Evolutionary conservation across 2,113 vertebrate species (phyloP).

Genomic region (Girardinichthys multiradiatus): DNA sequence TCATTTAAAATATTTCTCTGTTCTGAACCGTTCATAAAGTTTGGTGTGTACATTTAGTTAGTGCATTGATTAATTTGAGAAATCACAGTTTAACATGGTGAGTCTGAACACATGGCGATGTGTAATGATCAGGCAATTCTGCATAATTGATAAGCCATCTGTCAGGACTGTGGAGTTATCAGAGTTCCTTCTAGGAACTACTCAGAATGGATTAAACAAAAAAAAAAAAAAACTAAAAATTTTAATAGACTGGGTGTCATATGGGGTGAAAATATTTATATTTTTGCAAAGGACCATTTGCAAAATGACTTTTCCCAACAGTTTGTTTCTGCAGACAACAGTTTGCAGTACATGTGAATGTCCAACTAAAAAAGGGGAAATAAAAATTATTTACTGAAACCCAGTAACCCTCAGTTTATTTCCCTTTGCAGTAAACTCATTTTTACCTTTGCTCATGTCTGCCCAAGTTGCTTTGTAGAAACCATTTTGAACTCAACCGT

Average conservation of each 20-base stretch:
- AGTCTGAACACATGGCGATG: slow-evolving; percentile 55
- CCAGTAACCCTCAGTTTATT: slow-evolving; percentile 44
- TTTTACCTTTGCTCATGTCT: slow-evolving; percentile 47
- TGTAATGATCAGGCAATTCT: slow-evolving; percentile 63
- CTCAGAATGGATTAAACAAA: background rate
- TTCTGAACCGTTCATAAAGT: slow-evolving; percentile 7
- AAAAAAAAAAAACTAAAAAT: background rate
- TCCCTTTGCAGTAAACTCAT: slow-evolving; percentile 61
- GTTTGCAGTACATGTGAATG: slow-evolving; percentile 9
- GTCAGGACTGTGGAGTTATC: slow-evolving; percentile 47
- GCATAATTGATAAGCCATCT: slow-evolving; percentile 78
- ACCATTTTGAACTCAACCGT: slow-evolving; percentile 61
- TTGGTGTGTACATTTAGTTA: slow-evolving; percentile 26
- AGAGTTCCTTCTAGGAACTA: background rate
- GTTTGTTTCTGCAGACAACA: background rate
- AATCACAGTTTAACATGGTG: slow-evolving; percentile 54
- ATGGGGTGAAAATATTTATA: background rate
- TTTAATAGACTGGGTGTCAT: background rate
- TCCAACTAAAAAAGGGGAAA: slow-evolving; percentile 42
- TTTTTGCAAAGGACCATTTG: background rate
- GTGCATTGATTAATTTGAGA: slow-evolving; percentile 51
- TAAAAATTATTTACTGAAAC: slow-evolving; percentile 36
- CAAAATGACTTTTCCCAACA: background rate
- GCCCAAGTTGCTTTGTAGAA: slow-evolving; percentile 65
- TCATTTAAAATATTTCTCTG: slow-evolving; percentile 4